These are phyloP conservation scores for Hemiscyllium ocellatum DNA, from an alignment of 2,113 vertebrate species.

Conservation along the genomic window DNA sequence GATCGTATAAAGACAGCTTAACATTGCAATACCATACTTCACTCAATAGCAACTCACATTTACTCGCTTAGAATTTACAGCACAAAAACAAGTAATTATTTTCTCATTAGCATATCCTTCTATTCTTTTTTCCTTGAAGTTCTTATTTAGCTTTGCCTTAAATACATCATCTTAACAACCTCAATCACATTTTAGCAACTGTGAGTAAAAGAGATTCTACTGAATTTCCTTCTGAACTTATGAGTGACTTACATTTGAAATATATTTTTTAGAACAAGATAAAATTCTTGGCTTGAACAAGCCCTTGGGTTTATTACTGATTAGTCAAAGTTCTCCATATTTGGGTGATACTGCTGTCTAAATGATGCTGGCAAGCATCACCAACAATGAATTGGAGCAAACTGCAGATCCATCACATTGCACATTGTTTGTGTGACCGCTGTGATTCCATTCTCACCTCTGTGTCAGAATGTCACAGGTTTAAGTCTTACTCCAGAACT, in stretches of 20 bases:
- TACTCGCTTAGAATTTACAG: too few species aligned
- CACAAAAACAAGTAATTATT: not conserved
- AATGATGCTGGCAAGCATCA: not conserved
- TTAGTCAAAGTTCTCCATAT: not conserved
- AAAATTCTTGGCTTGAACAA: not conserved
- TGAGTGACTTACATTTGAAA: not conserved
- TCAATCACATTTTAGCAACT: not conserved
- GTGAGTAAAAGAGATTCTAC: not conserved
- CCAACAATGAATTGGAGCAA: not conserved
- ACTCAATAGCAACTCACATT: not conserved
- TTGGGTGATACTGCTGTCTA: not conserved
- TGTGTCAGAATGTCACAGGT: too few species aligned
- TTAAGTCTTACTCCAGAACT: too few species aligned
- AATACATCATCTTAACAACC: not conserved
- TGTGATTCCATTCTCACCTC: too few species aligned
- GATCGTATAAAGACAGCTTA: not conserved
- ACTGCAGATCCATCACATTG: not conserved
- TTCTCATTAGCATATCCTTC: not conserved
- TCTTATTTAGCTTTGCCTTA: not conserved
- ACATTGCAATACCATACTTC: not conserved
- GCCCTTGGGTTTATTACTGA: not conserved
- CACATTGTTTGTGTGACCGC: not conserved
- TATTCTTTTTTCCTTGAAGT: not conserved
- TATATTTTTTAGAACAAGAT: not conserved
- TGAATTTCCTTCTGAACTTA: not conserved